Percentiles rank a stretch among this genome's conserved stretches.
phyloP scores from a whole-genome alignment of 1,140 invertebrate genomes.

The Solen grandis region DNA sequence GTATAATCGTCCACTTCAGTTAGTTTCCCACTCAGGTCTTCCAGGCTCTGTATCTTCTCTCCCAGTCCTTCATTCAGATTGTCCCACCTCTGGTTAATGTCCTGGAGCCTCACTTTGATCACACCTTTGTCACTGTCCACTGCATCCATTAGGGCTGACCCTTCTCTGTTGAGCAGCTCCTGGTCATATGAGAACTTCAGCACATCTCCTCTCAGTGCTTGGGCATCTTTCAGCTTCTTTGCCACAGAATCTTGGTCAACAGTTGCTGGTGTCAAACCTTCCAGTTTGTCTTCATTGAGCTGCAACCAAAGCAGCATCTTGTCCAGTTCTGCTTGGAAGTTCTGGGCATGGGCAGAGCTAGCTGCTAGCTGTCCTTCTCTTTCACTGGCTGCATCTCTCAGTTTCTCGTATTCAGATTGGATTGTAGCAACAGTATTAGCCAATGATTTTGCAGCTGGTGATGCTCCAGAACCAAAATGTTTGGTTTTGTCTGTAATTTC shows the following conservation, averaged over 20 bases:
- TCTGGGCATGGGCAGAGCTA: slow-evolving; percentile 90
- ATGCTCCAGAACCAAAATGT: slow-evolving; percentile 84
- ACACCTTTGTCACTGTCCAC: slow-evolving; percentile 95
- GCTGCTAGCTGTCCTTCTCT: slow-evolving; percentile 68
- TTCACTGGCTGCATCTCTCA: slow-evolving; percentile 65
- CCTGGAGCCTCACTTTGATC: slow-evolving; percentile 90
- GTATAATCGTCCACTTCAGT: slow-evolving; percentile 90
- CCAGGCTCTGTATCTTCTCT: slow-evolving; percentile 88
- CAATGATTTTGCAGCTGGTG: slow-evolving; percentile 63
- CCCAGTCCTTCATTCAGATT: slow-evolving; percentile 88
- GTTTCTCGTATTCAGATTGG: slow-evolving; percentile 67
- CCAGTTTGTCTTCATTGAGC: slow-evolving; percentile 92
- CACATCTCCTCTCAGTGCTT: slow-evolving; percentile 92
- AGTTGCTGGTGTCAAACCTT: slow-evolving; percentile 89
- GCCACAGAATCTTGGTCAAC: slow-evolving; percentile 93
- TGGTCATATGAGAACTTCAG: slow-evolving; percentile 95
- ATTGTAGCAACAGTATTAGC: slow-evolving; percentile 66
- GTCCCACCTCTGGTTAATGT: slow-evolving; percentile 92
- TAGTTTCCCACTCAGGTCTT: slow-evolving; percentile 91
- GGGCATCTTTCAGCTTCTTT: slow-evolving; percentile 93
- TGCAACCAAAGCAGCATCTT: slow-evolving; percentile 93
- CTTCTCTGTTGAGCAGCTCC: slow-evolving; percentile 90
- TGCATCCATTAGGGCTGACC: slow-evolving; percentile 90
- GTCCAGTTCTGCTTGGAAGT: slow-evolving; percentile 92
- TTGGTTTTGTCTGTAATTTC: slow-evolving; percentile 93